Base-by-base conservation (phyloP, 2,888 invertebrate species). In the Trachelus stipa region DNA sequence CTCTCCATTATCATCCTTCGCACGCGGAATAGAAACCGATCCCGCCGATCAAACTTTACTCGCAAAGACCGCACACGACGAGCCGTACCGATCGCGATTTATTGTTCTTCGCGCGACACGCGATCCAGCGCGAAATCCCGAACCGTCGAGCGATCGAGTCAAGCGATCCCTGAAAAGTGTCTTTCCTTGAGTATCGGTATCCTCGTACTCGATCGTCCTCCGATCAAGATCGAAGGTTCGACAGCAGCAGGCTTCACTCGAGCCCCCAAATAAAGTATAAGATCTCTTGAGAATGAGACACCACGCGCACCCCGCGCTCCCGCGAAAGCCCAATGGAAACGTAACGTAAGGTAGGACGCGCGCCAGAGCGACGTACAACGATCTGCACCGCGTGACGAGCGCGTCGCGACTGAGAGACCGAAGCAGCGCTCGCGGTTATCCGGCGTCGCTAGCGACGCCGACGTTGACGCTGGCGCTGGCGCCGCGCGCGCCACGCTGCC, bases 331-430 rank as follows among this genome's bases (percentile, higher is more conserved):
- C 56, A 56, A 56, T 56, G 56, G 9, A 56, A 56, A 56, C 56
- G 56, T 56, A 56, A 56, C 56, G 56, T 23, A 56, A 56, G 56
- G 71, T 31, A 34, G 74, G 37, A 37, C 34, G 74, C 74, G 34
- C 74, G 34, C 71, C 31, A 34, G 35, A 34, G 34, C 37, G 69
- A 71, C 75, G 34, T 12, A 74, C 37, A 71, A 76, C 90, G 90
- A 90, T 85, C 86, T 89, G 87, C 88, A 91, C 90, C 90, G 91
- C 89, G 90, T 90, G 91, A 89, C 88, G 90, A 89, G 89, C 91
- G 92, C 90, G 91, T 92, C 88, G 91, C 92, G 88, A 91, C 89
- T 91, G 92, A 91, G 85, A 89, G 89, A 87, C 85, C 89, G 86
- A 56, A 56, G 56, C 56, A 87, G 87, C 87, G 86, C 86, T 86